Evolutionary conservation across 2,113 vertebrate genomes (phyloP).

Genomic region (Cebus imitator): DNA sequence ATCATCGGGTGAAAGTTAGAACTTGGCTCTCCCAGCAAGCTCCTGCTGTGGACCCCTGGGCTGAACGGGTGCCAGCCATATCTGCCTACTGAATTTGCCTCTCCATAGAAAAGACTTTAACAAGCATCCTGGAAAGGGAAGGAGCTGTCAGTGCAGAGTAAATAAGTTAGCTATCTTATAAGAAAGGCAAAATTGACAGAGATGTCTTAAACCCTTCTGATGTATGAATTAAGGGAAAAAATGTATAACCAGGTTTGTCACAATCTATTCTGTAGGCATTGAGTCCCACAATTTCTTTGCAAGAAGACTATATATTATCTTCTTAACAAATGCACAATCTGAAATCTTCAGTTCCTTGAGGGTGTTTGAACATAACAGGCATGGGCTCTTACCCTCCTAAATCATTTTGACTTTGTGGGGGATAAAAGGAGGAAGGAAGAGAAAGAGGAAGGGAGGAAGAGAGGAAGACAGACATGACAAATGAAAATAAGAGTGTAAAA

Average conservation of each 20-base stretch:
- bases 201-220: background rate
- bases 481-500: constrained; percentile 21
- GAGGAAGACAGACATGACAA: background rate
- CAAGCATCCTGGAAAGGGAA: constrained; percentile 32
- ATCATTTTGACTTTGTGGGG: background rate
- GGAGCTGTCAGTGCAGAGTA: background rate
- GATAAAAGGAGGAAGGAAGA: background rate
- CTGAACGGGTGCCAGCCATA: background rate
- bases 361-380: background rate
- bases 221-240: background rate
- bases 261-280: background rate
- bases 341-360: background rate
- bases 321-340: background rate
- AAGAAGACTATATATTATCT: background rate
- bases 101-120: constrained; percentile 61
- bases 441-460: background rate
- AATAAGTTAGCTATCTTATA: background rate
- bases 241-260: background rate
- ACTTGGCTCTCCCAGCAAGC: background rate
- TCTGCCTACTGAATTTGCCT: constrained; percentile 59
- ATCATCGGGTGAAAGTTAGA: background rate
- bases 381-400: background rate
- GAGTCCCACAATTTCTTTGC: background rate
- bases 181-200: background rate
- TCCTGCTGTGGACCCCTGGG: background rate